phyloP scores from a whole-genome alignment of 2,113 vertebrate genomes.

The Clupea harengus region DNA sequence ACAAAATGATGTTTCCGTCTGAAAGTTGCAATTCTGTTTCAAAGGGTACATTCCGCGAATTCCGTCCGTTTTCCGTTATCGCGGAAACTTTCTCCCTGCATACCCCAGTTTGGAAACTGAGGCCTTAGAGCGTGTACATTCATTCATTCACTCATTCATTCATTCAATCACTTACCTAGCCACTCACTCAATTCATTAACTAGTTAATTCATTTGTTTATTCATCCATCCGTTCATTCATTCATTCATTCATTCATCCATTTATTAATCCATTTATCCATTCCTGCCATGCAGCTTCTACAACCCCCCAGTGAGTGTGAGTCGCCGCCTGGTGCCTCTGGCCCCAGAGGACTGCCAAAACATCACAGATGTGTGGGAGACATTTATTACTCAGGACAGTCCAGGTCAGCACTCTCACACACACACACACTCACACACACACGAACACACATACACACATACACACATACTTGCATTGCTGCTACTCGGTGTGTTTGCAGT shows the following conservation, averaged over 20 bases:
- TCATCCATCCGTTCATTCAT: neutral
- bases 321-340: neutral
- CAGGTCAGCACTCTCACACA: neutral
- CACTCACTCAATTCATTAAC: neutral
- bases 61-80: no score
- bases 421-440: neutral
- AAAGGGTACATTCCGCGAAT: no score
- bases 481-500: neutral
- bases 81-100: no score
- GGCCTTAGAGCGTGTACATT: neutral
- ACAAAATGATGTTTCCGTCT: no score
- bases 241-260: neutral
- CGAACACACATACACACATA: neutral
- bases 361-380: constrained; percentile 8
- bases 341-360: neutral
- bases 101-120: no score
- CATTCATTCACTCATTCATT: neutral
- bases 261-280: neutral
- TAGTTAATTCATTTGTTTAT: neutral
- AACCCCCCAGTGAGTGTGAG: neutral
- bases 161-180: neutral
- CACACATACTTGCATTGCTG: neutral
- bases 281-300: neutral
- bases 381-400: neutral
- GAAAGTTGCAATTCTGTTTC: no score